Percentiles rank a stretch among this genome's conserved stretches.
These are phyloP conservation scores for Phengaris arion DNA, from an alignment of 2,888 invertebrate genomes.

Conservation along the genomic window DNA sequence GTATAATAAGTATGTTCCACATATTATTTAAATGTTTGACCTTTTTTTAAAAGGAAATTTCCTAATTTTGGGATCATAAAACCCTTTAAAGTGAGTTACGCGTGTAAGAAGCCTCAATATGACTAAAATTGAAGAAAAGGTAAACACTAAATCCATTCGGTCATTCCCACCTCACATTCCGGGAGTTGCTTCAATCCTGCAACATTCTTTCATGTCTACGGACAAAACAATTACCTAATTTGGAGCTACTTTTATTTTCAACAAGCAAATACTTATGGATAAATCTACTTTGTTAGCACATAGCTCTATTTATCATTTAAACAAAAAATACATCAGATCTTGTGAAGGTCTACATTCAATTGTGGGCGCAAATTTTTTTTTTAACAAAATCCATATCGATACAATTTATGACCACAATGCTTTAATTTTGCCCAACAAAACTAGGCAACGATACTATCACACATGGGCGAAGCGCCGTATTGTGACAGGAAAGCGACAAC, in stretches of 20 bases:
- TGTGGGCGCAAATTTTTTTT: no score
- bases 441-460: background rate
- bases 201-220: background rate
- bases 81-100: background rate
- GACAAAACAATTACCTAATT: background rate
- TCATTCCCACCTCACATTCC: conserved; percentile 1
- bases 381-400: no score
- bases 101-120: background rate
- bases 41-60: background rate
- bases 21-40: background rate
- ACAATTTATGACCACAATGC: background rate
- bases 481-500: background rate
- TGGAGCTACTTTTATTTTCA: background rate
- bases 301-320: no score
- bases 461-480: background rate
- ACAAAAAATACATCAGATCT: background rate
- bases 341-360: no score
- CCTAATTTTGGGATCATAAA: background rate
- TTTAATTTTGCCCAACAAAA: background rate
- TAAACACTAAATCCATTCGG: background rate
- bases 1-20: no score
- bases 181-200: background rate
- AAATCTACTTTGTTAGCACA: background rate
- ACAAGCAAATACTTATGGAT: background rate
- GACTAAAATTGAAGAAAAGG: background rate